A percentile compares a stretch with the other conserved stretches of the same genome.
phyloP scores from a whole-genome alignment of 2,797 vertebrate species.

The Enteromius anoplus region DNA sequence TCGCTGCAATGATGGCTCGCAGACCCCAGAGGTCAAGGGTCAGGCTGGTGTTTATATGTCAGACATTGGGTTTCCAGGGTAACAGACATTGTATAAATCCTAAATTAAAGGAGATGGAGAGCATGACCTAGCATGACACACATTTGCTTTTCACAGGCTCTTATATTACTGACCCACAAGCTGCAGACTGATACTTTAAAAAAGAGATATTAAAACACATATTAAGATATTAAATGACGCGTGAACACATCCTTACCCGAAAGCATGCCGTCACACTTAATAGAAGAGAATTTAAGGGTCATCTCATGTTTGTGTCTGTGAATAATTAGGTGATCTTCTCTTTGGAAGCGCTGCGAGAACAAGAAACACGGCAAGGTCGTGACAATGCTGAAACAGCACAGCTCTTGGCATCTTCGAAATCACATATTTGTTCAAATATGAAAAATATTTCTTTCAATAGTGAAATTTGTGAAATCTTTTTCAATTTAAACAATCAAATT shows the following conservation, averaged over 20 bases:
- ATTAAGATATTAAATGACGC: not conserved
- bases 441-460: not conserved
- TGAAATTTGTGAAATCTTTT: not conserved
- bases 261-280: conserved; percentile 91
- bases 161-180: not conserved
- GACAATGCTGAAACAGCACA: conserved; percentile 4
- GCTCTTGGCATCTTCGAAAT: not conserved
- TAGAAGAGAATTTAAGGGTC: conserved; percentile 95
- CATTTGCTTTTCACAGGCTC: conserved; percentile 32
- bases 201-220: not conserved
- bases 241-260: conserved; percentile 82
- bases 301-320: conserved; percentile 99
- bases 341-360: conserved; percentile 90
- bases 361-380: conserved; percentile 3
- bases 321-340: conserved; percentile 96
- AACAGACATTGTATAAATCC: conserved; percentile 51
- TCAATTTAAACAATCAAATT: not conserved
- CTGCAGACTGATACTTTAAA: not conserved
- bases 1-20: conserved; percentile 48
- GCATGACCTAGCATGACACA: conserved; percentile 32
- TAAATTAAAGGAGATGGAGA: conserved; percentile 36
- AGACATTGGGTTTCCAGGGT: conserved; percentile 52
- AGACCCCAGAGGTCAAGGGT: conserved; percentile 62
- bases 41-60: conserved; percentile 66
- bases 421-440: not conserved